Evolutionary conservation across 2,113 vertebrate species (phyloP).

Genomic region (Jaculus jaculus): DNA sequence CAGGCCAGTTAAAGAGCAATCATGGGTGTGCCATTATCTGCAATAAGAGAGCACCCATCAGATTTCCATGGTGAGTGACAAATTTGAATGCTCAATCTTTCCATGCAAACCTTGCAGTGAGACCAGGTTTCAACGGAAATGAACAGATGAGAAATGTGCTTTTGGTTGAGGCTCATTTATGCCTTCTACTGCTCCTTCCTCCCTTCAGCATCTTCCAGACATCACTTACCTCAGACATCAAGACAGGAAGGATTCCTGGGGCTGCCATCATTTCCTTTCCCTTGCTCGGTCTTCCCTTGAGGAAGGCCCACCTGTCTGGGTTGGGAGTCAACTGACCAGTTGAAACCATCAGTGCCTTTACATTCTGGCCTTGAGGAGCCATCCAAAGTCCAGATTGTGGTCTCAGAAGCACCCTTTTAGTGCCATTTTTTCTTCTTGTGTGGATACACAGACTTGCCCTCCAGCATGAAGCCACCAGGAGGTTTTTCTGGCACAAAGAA

Average conservation of each 20-base stretch:
- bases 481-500: not conserved
- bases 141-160: not conserved
- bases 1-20: not conserved
- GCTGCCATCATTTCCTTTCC: not conserved
- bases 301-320: not conserved
- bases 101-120: too few relatives aligned
- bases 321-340: not conserved
- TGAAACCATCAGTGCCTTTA: too few relatives aligned
- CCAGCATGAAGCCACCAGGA: not conserved
- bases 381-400: not conserved
- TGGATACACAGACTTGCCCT: not conserved
- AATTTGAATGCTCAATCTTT: not conserved
- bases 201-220: not conserved
- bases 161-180: fast-evolving
- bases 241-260: not conserved
- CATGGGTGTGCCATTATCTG: not conserved
- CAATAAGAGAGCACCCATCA: not conserved
- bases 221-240: not conserved
- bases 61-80: not conserved
- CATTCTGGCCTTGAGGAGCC: not conserved
- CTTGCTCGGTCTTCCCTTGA: not conserved
- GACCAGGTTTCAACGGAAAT: not conserved
- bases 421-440: not conserved
- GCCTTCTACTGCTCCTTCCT: not conserved
- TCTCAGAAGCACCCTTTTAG: not conserved